Evolutionary conservation across 1,140 invertebrate species (phyloP).

Genomic region (Bombus pascuorum): DNA sequence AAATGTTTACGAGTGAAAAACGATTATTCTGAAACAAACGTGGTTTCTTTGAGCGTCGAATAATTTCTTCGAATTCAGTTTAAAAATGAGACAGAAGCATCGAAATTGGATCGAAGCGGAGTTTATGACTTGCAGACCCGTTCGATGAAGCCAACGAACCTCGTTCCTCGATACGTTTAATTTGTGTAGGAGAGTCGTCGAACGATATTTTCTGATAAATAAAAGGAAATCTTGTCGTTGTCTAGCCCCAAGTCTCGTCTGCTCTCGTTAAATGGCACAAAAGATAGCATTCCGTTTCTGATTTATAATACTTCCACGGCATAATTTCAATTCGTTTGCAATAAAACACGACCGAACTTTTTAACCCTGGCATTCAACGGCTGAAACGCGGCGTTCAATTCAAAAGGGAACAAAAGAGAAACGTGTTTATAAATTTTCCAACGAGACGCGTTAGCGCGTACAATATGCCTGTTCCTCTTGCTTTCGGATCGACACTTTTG

Average conservation of each 20-base stretch:
- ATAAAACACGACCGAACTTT: neutral
- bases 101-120: neutral
- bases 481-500: neutral
- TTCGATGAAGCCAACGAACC: neutral
- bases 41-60: neutral
- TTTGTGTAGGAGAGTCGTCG: neutral
- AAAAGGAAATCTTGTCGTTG: neutral
- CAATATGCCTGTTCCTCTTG: neutral
- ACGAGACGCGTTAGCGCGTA: neutral
- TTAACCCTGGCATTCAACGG: neutral
- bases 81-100: too few relatives aligned
- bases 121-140: neutral
- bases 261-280: constrained; percentile 20
- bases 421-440: neutral
- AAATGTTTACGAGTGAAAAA: too few relatives aligned
- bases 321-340: constrained; percentile 18
- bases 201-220: neutral
- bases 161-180: neutral
- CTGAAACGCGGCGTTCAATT: neutral
- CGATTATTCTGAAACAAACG: too few relatives aligned
- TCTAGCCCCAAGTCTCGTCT: neutral
- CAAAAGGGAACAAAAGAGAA: neutral
- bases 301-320: neutral
- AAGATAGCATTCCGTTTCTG: constrained; percentile 14
- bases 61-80: neutral